phyloP scores from a whole-genome alignment of 2,797 vertebrate species.

The Acropternis orthonyx region DNA sequence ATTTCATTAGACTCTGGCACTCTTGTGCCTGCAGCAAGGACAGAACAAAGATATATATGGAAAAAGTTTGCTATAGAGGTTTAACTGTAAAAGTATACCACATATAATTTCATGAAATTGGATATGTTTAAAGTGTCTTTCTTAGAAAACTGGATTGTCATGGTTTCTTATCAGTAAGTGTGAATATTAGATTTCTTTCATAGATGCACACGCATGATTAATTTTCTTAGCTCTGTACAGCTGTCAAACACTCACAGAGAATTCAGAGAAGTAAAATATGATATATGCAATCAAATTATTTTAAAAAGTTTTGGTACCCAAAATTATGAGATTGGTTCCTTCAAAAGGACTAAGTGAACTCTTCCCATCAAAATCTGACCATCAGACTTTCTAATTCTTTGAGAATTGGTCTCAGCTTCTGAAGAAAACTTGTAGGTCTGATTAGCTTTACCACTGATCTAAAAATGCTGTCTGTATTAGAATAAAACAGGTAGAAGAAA shows the following conservation, averaged over 20 bases:
- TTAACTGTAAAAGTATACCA: not conserved
- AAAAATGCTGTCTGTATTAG: not conserved
- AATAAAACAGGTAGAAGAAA: not conserved
- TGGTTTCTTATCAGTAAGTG: not conserved
- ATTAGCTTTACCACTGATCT: not conserved
- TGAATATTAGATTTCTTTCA: not conserved
- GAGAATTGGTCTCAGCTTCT: not conserved
- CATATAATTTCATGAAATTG: not conserved
- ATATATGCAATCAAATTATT: not conserved
- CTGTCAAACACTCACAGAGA: not conserved
- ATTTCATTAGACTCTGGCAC: not conserved
- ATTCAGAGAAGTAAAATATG: not conserved
- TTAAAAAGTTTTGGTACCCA: accelerated
- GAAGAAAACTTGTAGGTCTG: not conserved
- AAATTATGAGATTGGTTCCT: not conserved
- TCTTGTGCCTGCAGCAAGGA: not conserved
- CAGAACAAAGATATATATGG: not conserved
- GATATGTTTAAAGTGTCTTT: not conserved
- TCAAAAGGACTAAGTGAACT: not conserved
- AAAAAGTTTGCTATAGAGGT: not conserved
- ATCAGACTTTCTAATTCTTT: not conserved
- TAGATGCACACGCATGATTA: not conserved
- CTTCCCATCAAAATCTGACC: not conserved
- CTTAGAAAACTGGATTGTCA: not conserved
- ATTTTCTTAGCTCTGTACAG: not conserved